Evolutionary conservation across 2,888 invertebrate species (phyloP).

Genomic region (Hybos culiciformis): DNA sequence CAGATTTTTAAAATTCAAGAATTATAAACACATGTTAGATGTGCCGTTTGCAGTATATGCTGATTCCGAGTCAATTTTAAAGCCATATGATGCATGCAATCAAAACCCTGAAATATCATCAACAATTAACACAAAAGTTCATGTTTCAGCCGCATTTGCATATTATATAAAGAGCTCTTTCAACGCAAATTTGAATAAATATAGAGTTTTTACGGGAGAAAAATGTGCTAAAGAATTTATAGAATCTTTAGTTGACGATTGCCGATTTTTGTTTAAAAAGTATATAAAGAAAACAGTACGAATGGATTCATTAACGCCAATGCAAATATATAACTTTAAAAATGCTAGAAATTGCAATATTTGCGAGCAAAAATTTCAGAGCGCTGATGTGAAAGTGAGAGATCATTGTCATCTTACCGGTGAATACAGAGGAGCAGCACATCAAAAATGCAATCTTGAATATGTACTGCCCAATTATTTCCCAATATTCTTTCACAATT

Average conservation of each 20-base stretch:
- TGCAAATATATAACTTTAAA: background rate
- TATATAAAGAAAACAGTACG: background rate
- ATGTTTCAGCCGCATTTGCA: background rate
- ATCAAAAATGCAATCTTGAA: no score
- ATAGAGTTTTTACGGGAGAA: background rate
- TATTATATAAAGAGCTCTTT: background rate
- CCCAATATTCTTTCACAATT: background rate
- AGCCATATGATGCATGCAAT: background rate
- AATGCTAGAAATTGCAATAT: background rate
- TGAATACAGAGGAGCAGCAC: constrained; percentile 16
- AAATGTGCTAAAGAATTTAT: background rate
- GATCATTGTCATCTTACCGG: constrained; percentile 15
- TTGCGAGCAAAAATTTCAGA: background rate
- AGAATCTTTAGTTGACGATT: background rate
- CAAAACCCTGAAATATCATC: background rate
- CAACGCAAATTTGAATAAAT: background rate
- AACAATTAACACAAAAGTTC: background rate
- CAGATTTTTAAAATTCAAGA: constrained; percentile 11
- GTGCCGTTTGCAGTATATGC: background rate
- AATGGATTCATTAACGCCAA: background rate
- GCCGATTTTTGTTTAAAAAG: background rate
- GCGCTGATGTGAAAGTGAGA: background rate
- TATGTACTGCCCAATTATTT: constrained; percentile 14
- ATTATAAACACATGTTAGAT: constrained; percentile 7
- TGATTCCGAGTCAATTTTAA: background rate